Evolutionary conservation across 2,888 invertebrate species (phyloP), one percentile per base, ranked within the genome.

Genomic region (Loripinus fragilis): DNA sequence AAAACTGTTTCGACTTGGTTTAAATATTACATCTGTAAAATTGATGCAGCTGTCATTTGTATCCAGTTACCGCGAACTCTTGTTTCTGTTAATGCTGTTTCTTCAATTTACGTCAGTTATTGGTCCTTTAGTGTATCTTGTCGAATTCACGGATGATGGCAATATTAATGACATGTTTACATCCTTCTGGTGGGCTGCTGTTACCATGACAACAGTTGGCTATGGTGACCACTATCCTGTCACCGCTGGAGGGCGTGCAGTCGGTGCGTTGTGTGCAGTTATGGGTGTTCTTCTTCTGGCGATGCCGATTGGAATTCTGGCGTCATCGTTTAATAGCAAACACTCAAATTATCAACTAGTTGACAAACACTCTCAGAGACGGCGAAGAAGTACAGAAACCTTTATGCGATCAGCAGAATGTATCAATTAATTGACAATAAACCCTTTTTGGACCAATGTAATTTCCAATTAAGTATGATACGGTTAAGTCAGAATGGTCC

Each of bases 161-260:
- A 55, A 55, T 55, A 55, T 55, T 7, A 55, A 55, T 20, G 55
- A 55, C 30, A 7, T 55, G 8, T 55, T 55, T 55, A 55, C 55
- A n/a, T 23, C 42, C 8, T 25, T 67, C 25, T 67, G 67, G 67
- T 67, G 67, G 67, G 67, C 67, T 8, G 38, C 42, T 12, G 17
- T 67, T 3, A 67, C 67, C 15, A 67, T 67, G 15, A n/a, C 67
- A n/a, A 67, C 67, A 7, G 42, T 67, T 25, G 67, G 67, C 7
- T 67, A 67, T 45, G 67, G 67, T 8, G 67, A 67, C 7, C 42
- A 41, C 35, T 38, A 41, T 28, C 67, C 67, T 3, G 28, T 25
- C 3, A 42, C 38, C 20, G 12, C 42, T 3, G 41, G 41, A 1
- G 67, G 67, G 23, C 8, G 67, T 3, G 20, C 42, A 2, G 28